Conservation (phyloP, 2,113 vertebrate species). For the Osmerus mordax region DNA sequence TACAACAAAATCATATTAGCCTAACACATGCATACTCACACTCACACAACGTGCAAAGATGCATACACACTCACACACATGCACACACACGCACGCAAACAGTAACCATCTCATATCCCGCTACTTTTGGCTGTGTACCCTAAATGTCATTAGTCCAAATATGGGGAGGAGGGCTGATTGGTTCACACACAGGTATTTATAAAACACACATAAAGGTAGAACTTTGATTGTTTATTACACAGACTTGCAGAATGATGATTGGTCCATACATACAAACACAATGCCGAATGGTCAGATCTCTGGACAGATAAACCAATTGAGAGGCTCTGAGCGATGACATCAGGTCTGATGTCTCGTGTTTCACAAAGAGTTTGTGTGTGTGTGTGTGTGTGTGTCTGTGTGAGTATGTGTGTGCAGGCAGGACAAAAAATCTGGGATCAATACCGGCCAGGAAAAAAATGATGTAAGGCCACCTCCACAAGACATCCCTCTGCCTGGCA, state of each 20-base stretch:
- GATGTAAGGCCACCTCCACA: conserved; percentile 16
- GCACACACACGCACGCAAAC: neutral
- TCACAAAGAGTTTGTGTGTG: conserved; percentile 4
- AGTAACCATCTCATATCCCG: neutral
- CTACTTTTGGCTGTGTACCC: conserved; percentile 8
- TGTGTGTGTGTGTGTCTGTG: neutral
- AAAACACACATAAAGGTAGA: neutral
- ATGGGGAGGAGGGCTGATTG: too few relatives aligned
- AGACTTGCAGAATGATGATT: too few relatives aligned
- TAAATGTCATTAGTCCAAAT: too few relatives aligned
- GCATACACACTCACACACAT: conserved; percentile 10
- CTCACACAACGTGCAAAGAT: conserved; percentile 6
- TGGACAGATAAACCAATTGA: neutral
- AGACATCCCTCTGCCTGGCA: conserved; percentile 2
- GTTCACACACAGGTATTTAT: neutral
- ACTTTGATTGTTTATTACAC: neutral
- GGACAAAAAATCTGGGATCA: conserved; percentile 21
- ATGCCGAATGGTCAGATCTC: too few relatives aligned
- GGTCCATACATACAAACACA: too few relatives aligned
- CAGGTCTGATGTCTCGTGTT: conserved; percentile 26
- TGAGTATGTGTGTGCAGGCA: too few relatives aligned
- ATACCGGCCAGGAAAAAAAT: conserved; percentile 42
- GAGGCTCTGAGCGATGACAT: conserved; percentile 10
- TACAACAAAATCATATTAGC: conserved; percentile 26
- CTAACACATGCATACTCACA: conserved; percentile 18